Percentiles rank a stretch among this genome's conserved stretches.
Evolutionary conservation across 2,113 vertebrate species (phyloP).

Genomic region (Sylvilagus bachmani): DNA sequence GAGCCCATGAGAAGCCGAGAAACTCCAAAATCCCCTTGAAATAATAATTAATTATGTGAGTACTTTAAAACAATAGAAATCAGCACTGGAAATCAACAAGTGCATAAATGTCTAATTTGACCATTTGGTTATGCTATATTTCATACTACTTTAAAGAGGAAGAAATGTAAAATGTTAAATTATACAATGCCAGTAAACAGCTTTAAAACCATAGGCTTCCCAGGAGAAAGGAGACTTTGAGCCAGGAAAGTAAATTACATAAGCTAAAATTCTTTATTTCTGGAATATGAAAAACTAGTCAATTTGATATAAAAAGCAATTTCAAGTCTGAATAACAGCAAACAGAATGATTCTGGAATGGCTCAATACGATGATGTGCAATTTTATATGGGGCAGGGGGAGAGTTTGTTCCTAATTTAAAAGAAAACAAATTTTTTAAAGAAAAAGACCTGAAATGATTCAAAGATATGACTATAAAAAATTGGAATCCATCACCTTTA

Average conservation of each 20-base stretch:
- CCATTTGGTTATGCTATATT: not conserved
- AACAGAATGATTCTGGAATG: conserved; percentile 44
- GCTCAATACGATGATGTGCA: not conserved
- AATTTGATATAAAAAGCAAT: conserved; percentile 7
- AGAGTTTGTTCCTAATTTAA: conserved; percentile 11
- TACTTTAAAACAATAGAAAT: conserved; percentile 36
- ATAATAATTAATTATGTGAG: conserved; percentile 65
- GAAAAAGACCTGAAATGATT: not conserved
- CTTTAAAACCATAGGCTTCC: conserved; percentile 16
- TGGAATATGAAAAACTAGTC: not conserved
- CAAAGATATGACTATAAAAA: conserved; percentile 38
- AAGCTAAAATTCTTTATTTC: conserved; percentile 41
- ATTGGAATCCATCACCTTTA: not conserved
- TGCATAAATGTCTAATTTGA: not conserved
- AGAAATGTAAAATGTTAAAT: conserved; percentile 44
- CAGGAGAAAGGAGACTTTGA: not conserved
- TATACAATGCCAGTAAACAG: not conserved
- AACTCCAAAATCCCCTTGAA: conserved; percentile 94
- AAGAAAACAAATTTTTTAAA: not conserved
- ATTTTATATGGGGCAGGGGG: not conserved
- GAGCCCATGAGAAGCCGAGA: conserved; percentile 93
- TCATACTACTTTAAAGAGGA: not conserved
- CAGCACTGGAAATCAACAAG: conserved; percentile 34
- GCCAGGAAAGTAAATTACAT: not conserved
- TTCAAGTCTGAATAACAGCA: conserved; percentile 28